These are phyloP conservation scores for Euborellia annulipes DNA, from an alignment of 1,140 invertebrate species.

Conservation along the genomic window DNA sequence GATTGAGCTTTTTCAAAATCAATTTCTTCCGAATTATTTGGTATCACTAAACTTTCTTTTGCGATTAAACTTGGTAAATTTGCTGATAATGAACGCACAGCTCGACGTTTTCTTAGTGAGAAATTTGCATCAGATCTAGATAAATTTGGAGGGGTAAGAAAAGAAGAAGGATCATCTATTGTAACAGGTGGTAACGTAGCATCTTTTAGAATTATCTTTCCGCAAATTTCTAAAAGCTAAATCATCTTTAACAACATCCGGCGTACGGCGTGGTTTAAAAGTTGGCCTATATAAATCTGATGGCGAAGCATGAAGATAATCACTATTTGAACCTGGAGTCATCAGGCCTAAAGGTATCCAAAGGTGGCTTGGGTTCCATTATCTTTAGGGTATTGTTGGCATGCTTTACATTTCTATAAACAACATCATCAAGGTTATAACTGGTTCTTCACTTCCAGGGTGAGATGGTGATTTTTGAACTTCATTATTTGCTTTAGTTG, in stretches of 20 bases:
- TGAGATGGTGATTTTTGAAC: slow-evolving; percentile 4
- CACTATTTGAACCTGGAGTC: slow-evolving; percentile 51
- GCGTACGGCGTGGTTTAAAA: slow-evolving; percentile 47
- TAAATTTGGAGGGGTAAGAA: background rate
- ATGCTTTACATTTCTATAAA: slow-evolving; percentile 60
- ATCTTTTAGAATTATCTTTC: slow-evolving; percentile 48
- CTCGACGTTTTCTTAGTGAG: slow-evolving; percentile 47
- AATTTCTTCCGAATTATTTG: slow-evolving; percentile 10
- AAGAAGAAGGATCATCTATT: slow-evolving; percentile 9
- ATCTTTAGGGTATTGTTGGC: slow-evolving; percentile 54
- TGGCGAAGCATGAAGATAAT: slow-evolving; percentile 65
- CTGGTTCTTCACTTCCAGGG: slow-evolving; percentile 39
- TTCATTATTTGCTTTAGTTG: slow-evolving; percentile 14
- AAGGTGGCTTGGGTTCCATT: slow-evolving; percentile 66
- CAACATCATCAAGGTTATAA: slow-evolving; percentile 69
- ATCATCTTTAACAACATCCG: slow-evolving; percentile 73
- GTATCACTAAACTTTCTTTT: slow-evolving; percentile 10
- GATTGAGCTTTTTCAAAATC: slow-evolving; percentile 25
- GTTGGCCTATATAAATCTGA: slow-evolving; percentile 37
- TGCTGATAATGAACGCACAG: slow-evolving; percentile 60
- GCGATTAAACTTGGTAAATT: slow-evolving; percentile 56
- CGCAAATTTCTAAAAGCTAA: slow-evolving; percentile 66
- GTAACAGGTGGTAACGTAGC: slow-evolving; percentile 17
- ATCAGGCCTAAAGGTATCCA: slow-evolving; percentile 75
- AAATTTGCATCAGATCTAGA: slow-evolving; percentile 11